Base-by-base conservation (phyloP, 2,113 vertebrate genomes). In the Gobiocypris rarus region DNA sequence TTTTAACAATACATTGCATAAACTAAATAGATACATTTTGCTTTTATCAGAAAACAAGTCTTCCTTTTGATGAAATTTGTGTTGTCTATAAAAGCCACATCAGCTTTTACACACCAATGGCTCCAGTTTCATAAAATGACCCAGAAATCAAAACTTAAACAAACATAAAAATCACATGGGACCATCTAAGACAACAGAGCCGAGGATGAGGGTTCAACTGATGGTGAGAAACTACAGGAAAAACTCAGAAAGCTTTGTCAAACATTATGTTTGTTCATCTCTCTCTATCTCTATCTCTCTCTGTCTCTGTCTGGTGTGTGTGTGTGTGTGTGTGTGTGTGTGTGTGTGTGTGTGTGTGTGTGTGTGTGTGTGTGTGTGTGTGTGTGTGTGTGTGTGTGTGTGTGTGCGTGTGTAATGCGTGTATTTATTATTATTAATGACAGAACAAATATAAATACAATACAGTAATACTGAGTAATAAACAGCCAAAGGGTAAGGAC, bases 141-240 rank as follows among this genome's bases (percentile, higher is more conserved):
- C 22, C 69, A 71, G 22, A 45, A 71, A 71, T 43, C 69, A 41
- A 71, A 71, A 26, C 58, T 26, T n/a, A 61, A 61, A 71, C 69
- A 71, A 71, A 71, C 22, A 71, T 71, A 41, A 71, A 34, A 19
- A 71, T 45, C 38, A 45, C 38, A 71, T 14, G 69, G 22, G 69
- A 10, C 1, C 1, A 24, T 45, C 38, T 45, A 43, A 71, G 22
- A 71, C 22, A 14, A 24, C 10, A 71, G 22, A 1, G 5, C 38
- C 1, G 41, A 45, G 11, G 41, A 45, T 15, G 69, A 73, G 69
- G 69, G 26, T 14, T 3, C 5, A 9, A 45, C 11, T 24, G 41
- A 45, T n/a, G n/a, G n/a, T 48, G 69, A 48, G 38, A 73, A 43
- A 71, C 22, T 14, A 24, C 65, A 41, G 34, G 65, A 69, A 4